These are phyloP conservation scores for Seira musarum DNA, from an alignment of 2,888 invertebrate species.

Conservation along the genomic window DNA sequence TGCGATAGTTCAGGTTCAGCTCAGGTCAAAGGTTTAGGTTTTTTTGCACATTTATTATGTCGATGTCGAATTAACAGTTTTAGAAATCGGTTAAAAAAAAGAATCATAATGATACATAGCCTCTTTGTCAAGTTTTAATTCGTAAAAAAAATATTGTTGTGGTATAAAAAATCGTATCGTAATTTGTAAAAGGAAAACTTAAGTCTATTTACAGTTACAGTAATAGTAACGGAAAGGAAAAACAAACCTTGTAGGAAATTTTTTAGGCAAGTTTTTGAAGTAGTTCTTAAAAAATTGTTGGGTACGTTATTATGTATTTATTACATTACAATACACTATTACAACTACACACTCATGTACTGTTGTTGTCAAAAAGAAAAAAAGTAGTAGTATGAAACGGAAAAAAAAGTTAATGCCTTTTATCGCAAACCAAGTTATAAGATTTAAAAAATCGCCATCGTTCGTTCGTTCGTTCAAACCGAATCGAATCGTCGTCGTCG, in stretches of 20 bases:
- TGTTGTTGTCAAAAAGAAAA: constrained; percentile 43
- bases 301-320: constrained; percentile 41
- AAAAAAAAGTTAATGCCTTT: constrained; percentile 6
- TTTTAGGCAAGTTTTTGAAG: constrained; percentile 11
- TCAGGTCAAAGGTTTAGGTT: no score
- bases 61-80: not conserved
- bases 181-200: constrained; percentile 33
- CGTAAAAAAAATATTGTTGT: constrained; percentile 43
- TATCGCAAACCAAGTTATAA: no score
- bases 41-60: no score
- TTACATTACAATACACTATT: no score
- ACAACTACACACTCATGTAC: constrained; percentile 25
- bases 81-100: constrained; percentile 60
- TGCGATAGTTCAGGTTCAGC: no score
- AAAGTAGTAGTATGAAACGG: constrained; percentile 47
- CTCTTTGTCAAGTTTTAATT: constrained; percentile 49
- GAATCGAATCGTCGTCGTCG: no score
- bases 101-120: constrained; percentile 16
- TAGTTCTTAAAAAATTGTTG: constrained; percentile 39
- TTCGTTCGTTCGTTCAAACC: no score
- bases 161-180: constrained; percentile 46
- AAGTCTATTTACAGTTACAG: no score
- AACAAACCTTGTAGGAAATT: no score
- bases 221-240: no score
- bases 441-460: no score